Percentiles rank a stretch among this genome's conserved stretches.
Conservation (phyloP, 2,113 vertebrate genomes). For the Lanius ludovicianus region DNA sequence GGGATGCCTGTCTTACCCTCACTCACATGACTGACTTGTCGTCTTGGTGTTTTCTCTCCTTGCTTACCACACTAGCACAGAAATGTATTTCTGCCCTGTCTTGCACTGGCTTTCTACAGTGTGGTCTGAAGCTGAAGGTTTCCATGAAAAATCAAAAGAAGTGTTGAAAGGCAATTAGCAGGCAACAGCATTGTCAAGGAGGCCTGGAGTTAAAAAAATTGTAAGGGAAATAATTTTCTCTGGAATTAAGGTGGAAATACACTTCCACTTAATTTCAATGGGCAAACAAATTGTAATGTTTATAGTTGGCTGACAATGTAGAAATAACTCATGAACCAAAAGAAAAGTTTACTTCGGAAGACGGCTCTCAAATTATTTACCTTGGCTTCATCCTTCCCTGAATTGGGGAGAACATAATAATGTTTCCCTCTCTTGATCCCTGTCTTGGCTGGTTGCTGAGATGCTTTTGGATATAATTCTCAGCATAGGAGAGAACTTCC, state of each 20-base stretch:
- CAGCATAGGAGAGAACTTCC: neutral
- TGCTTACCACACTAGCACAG: neutral
- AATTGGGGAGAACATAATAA: neutral
- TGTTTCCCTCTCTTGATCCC: conserved; percentile 22
- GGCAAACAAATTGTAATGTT: conserved; percentile 17
- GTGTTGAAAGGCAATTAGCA: conserved; percentile 14
- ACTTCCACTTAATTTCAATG: conserved; percentile 32
- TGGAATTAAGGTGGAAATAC: conserved; percentile 21
- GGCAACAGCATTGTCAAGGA: neutral
- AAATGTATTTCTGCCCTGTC: neutral
- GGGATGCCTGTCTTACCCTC: neutral
- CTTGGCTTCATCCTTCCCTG: conserved; percentile 30
- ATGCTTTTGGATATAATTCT: conserved; percentile 35
- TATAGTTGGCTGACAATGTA: neutral
- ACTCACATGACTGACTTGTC: neutral
- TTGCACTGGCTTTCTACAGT: neutral
- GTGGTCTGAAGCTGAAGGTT: neutral
- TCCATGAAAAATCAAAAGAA: neutral
- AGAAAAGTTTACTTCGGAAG: conserved; percentile 20
- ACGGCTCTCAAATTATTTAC: neutral
- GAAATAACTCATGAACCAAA: conserved; percentile 26
- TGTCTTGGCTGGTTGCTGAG: conserved; percentile 35
- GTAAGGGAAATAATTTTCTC: conserved; percentile 24
- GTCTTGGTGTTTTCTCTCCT: rapidly evolving
- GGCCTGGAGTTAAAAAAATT: neutral